Conservation (phyloP, 2,888 invertebrate genomes). For the Terebella lapidaria region DNA sequence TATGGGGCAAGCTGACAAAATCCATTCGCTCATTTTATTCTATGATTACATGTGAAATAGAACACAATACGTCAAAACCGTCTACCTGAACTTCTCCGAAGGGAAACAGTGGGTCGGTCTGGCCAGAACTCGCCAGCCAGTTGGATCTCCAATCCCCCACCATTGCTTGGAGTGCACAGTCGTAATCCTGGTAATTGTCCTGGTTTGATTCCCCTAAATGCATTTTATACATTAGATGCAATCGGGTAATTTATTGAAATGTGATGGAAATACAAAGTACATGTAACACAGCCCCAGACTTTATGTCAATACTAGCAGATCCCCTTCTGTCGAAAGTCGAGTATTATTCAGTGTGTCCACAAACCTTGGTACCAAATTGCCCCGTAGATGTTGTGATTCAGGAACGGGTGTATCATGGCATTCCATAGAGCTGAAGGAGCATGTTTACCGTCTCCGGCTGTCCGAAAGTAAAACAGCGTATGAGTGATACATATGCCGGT, state of each 20-base stretch:
- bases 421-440: slow-evolving; percentile 33
- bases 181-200: slow-evolving; percentile 1
- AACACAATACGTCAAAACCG: background rate
- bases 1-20: slow-evolving; percentile 8
- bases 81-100: slow-evolving; percentile 14
- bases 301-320: too few species aligned
- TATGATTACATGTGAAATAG: background rate
- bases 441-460: too few species aligned
- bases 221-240: too few species aligned
- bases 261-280: too few species aligned
- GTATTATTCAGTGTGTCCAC: too few species aligned
- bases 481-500: too few species aligned
- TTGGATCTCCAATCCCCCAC: slow-evolving; percentile 11
- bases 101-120: slow-evolving; percentile 3
- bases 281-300: too few species aligned
- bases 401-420: slow-evolving; percentile 46
- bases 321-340: too few species aligned
- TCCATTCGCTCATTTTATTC: background rate
- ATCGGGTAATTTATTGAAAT: too few species aligned
- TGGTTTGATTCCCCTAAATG: slow-evolving; percentile 14
- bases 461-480: too few species aligned
- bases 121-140: background rate
- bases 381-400: slow-evolving; percentile 42
- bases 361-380: slow-evolving; percentile 50
- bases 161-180: slow-evolving; percentile 13